These are phyloP conservation scores for Nyctibius grandis DNA, from an alignment of 2,797 vertebrate species.

Conservation along the genomic window DNA sequence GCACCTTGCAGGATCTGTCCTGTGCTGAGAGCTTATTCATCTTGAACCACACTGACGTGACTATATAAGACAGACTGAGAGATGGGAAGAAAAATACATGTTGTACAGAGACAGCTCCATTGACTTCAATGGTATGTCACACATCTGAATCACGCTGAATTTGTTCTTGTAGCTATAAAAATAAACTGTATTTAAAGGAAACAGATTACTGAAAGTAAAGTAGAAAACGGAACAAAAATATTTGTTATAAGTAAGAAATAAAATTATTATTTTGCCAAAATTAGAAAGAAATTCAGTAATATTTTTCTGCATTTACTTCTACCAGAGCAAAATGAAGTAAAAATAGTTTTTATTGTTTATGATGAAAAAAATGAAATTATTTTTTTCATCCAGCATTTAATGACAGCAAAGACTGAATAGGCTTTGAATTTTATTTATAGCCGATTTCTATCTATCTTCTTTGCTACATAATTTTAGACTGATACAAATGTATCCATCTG, in stretches of 20 bases:
- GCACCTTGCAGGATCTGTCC: background rate
- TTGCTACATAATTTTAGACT: background rate
- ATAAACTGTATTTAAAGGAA: background rate
- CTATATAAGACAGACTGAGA: background rate
- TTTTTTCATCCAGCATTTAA: background rate
- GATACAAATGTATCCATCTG: background rate
- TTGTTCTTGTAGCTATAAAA: background rate
- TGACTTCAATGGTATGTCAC: background rate
- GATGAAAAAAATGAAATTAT: background rate
- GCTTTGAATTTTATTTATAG: constrained; percentile 7
- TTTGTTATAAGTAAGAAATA: background rate
- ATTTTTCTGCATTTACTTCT: background rate
- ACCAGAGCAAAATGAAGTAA: background rate
- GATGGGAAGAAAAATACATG: background rate
- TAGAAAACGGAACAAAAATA: background rate
- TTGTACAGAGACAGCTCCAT: background rate
- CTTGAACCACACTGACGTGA: background rate
- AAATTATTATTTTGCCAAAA: background rate
- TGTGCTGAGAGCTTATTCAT: background rate
- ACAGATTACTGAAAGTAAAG: background rate
- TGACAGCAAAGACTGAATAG: background rate
- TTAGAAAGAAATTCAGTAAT: background rate
- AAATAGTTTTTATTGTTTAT: background rate
- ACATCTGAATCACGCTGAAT: background rate
- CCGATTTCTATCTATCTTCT: background rate